Evolutionary conservation across 2,113 vertebrate genomes (phyloP).

Genomic region (Psophia crepitans): DNA sequence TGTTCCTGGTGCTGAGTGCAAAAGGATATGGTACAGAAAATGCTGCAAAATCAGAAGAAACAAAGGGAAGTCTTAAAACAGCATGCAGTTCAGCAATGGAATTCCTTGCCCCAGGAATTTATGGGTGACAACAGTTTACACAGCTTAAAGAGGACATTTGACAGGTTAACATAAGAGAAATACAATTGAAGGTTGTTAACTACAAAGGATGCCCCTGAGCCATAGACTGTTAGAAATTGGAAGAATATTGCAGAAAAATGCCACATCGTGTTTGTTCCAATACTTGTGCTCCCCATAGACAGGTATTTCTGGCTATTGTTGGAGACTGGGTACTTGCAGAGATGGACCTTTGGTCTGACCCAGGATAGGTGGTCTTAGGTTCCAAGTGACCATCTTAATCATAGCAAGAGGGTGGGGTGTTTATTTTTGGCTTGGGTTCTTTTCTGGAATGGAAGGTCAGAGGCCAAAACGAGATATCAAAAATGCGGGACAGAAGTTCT

Average conservation of each 20-base stretch:
- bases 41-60: neutral
- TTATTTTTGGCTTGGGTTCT: neutral
- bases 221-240: neutral
- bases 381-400: neutral
- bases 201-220: neutral
- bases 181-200: neutral
- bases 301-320: neutral
- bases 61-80: neutral
- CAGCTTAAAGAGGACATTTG: neutral
- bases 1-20: neutral
- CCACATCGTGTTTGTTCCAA: neutral
- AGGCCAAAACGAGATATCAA: neutral
- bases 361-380: neutral
- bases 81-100: neutral
- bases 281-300: neutral
- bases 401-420: neutral
- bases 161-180: neutral
- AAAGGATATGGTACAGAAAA: neutral
- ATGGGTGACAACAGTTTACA: neutral
- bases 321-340: neutral
- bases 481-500: neutral
- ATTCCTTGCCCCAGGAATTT: neutral
- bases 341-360: neutral
- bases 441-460: neutral
- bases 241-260: neutral